These are phyloP conservation scores for Hesperophylax magnus DNA, from an alignment of 1,140 invertebrate genomes.

Conservation along the genomic window DNA sequence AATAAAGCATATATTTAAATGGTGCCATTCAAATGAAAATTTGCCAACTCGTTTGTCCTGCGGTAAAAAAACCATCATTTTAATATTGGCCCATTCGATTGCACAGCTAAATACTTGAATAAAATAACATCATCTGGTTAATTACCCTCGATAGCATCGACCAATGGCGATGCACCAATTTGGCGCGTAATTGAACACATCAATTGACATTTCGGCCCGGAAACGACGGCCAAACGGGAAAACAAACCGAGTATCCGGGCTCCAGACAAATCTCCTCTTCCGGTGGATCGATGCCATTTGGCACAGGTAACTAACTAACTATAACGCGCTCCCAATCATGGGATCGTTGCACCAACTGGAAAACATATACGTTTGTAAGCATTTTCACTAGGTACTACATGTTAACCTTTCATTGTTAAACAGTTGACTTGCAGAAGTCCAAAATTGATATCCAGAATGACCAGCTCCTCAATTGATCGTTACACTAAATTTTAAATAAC, in stretches of 20 bases:
- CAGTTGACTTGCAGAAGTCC: too few species aligned
- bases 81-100: too few species aligned
- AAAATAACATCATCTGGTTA: conserved; percentile 13
- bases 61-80: too few species aligned
- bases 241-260: conserved; percentile 37
- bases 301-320: neutral
- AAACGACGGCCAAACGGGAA: conserved; percentile 21
- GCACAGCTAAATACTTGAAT: neutral
- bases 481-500: too few species aligned
- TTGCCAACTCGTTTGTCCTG: too few species aligned
- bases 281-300: conserved; percentile 26
- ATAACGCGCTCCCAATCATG: neutral
- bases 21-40: too few species aligned
- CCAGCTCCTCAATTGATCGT: too few species aligned
- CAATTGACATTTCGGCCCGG: conserved; percentile 36
- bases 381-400: too few species aligned
- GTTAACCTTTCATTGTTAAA: too few species aligned
- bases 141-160: neutral
- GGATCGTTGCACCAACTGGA: neutral
- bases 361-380: too few species aligned
- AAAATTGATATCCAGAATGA: too few species aligned
- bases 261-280: conserved; percentile 29
- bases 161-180: conserved; percentile 37
- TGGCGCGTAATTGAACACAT: conserved; percentile 42
- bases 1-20: too few species aligned